Conservation (phyloP, 2,797 vertebrate species). For the Crenichthys baileyi region DNA sequence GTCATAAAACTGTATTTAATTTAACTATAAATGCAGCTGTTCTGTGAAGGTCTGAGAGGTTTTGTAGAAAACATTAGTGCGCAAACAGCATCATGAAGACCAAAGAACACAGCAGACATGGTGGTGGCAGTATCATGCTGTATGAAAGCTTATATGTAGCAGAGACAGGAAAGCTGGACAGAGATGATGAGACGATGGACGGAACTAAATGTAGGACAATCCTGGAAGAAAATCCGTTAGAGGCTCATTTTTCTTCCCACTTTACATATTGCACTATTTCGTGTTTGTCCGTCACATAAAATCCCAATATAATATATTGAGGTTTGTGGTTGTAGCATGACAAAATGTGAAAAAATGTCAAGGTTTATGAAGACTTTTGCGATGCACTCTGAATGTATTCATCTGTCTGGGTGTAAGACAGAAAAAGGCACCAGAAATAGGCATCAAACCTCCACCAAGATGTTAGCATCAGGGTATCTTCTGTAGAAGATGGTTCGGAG, state of each 20-base stretch:
- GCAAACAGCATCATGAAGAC: too few relatives aligned
- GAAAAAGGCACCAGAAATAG: not conserved
- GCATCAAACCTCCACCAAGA: constrained; percentile 80
- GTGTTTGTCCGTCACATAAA: not conserved
- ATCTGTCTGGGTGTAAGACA: not conserved
- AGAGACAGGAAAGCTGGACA: not conserved
- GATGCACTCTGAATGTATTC: not conserved
- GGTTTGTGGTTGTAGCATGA: not conserved
- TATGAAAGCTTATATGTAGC: not conserved
- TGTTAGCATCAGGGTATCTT: constrained; percentile 68
- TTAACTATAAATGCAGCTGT: too few relatives aligned
- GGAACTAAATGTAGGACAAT: not conserved
- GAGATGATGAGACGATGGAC: not conserved
- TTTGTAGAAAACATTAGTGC: too few relatives aligned
- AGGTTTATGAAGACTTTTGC: not conserved
- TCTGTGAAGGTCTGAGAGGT: too few relatives aligned
- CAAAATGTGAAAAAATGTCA: not conserved
- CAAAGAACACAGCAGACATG: not conserved
- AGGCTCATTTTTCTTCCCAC: not conserved
- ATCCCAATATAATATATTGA: not conserved
- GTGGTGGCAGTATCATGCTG: not conserved
- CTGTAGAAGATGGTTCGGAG: constrained; percentile 84
- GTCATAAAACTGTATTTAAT: too few relatives aligned
- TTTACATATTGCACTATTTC: not conserved
- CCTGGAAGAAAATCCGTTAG: not conserved